These are phyloP conservation scores for Paramuricea clavata DNA, from an alignment of 92 coral and sea anemone species.

Conservation along the genomic window DNA sequence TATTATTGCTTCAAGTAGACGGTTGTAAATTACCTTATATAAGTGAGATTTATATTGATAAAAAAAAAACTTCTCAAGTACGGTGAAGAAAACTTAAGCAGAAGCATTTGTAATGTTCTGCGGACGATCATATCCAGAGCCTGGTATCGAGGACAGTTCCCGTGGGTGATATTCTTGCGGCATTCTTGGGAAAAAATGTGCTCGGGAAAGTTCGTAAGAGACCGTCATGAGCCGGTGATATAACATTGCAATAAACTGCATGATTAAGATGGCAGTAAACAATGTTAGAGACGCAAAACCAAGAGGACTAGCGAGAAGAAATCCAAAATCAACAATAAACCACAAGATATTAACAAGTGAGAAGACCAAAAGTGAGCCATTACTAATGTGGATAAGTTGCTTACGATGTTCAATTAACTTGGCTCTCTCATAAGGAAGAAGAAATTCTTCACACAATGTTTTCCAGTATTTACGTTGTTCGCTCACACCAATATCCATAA, in stretches of 20 bases:
- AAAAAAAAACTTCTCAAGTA: too few relatives aligned
- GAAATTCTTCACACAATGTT: slow-evolving; percentile 64
- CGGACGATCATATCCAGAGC: neutral
- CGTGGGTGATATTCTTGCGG: neutral
- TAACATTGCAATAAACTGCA: slow-evolving; percentile 75
- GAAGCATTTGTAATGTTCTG: neutral
- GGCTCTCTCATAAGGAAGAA: slow-evolving; percentile 58
- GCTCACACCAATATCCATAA: slow-evolving; percentile 64
- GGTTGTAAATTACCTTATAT: too few relatives aligned
- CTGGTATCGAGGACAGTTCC: slow-evolving; percentile 28
- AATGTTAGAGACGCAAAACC: slow-evolving; percentile 73
- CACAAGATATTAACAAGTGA: slow-evolving; percentile 73
- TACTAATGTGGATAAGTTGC: slow-evolving; percentile 51
- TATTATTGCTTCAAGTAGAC: too few relatives aligned
- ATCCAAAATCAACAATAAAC: slow-evolving; percentile 74
- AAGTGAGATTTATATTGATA: too few relatives aligned
- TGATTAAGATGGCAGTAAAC: slow-evolving; percentile 60
- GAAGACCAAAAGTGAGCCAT: slow-evolving; percentile 64
- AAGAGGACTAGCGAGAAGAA: slow-evolving; percentile 43
- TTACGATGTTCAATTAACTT: slow-evolving; percentile 53
- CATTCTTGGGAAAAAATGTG: slow-evolving; percentile 40
- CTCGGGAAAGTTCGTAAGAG: slow-evolving; percentile 72
- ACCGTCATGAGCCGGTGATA: slow-evolving; percentile 74
- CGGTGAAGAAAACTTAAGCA: neutral
- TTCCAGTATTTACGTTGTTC: slow-evolving; percentile 72